phyloP scores from a whole-genome alignment of 2,888 invertebrate genomes.

The Autographa pulchrina region DNA sequence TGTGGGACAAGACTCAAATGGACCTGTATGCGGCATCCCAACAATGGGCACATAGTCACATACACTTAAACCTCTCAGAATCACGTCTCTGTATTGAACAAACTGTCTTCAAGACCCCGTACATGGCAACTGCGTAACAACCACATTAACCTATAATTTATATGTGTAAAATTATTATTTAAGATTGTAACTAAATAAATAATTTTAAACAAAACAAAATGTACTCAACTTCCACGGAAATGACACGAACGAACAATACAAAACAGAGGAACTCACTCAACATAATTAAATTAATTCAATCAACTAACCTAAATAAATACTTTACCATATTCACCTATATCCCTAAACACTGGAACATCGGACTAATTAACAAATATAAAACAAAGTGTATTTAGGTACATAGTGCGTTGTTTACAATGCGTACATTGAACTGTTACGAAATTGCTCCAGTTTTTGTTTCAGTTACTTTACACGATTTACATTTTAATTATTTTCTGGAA shows the following conservation, averaged over 20 bases:
- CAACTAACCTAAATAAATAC: slow-evolving; percentile 25
- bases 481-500: slow-evolving; percentile 48
- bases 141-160: too few relatives aligned
- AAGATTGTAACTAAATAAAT: too few relatives aligned
- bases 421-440: slow-evolving; percentile 51
- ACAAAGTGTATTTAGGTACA: slow-evolving; percentile 38
- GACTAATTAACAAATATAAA: slow-evolving; percentile 43
- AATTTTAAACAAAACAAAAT: neutral
- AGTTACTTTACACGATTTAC: slow-evolving; percentile 36
- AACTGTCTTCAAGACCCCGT: neutral
- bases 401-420: slow-evolving; percentile 40
- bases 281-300: slow-evolving; percentile 9
- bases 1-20: neutral
- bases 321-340: slow-evolving; percentile 23
- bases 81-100: slow-evolving; percentile 1
- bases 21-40: neutral
- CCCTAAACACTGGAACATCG: slow-evolving; percentile 29
- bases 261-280: neutral
- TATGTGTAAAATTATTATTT: too few relatives aligned
- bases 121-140: neutral
- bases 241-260: neutral
- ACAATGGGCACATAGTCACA: neutral
- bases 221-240: neutral
- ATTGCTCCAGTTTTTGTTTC: slow-evolving; percentile 41
- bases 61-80: neutral